These are phyloP conservation scores for Echiichthys vipera DNA, from an alignment of 2,797 vertebrate species.

Conservation along the genomic window DNA sequence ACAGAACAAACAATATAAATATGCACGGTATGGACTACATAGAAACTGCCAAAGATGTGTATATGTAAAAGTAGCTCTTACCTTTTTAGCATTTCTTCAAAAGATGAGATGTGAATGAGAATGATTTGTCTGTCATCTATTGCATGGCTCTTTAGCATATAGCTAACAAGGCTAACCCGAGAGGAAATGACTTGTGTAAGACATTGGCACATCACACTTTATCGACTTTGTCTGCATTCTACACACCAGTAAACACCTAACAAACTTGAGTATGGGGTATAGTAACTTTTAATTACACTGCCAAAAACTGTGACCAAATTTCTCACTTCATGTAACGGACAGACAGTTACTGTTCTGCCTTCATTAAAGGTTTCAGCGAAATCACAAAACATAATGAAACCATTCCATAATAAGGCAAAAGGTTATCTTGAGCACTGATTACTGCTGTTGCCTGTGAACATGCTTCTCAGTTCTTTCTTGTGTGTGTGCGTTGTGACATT, in stretches of 20 bases:
- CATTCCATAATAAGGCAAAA: not conserved
- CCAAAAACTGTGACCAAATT: conserved; percentile 41
- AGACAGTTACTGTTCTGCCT: conserved; percentile 5
- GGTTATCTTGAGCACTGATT: not conserved
- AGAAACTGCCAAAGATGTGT: not conserved
- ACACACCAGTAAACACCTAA: conserved; percentile 27
- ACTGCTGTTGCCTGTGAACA: conserved; percentile 1
- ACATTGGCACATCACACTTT: conserved; percentile 4
- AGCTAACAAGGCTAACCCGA: conserved; percentile 29
- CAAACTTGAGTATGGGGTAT: not conserved
- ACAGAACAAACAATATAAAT: not conserved
- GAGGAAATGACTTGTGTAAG: not conserved
- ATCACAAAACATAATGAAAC: not conserved
- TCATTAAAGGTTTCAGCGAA: not conserved
- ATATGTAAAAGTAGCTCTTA: not conserved
- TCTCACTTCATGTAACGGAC: conserved; percentile 20
- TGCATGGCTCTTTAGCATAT: conserved; percentile 1
- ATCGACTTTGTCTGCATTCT: conserved; percentile 16
- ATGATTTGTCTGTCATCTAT: conserved; percentile 14
- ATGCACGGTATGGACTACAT: not conserved
- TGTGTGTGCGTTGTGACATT: not conserved
- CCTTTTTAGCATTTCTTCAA: not conserved
- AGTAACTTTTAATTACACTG: conserved; percentile 40
- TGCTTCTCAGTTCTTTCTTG: not conserved
- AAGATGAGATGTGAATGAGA: not conserved